A percentile compares a stretch with the other conserved stretches of the same genome.
phyloP scores from a whole-genome alignment of 2,797 vertebrate species.

The Thunnus albacares region DNA sequence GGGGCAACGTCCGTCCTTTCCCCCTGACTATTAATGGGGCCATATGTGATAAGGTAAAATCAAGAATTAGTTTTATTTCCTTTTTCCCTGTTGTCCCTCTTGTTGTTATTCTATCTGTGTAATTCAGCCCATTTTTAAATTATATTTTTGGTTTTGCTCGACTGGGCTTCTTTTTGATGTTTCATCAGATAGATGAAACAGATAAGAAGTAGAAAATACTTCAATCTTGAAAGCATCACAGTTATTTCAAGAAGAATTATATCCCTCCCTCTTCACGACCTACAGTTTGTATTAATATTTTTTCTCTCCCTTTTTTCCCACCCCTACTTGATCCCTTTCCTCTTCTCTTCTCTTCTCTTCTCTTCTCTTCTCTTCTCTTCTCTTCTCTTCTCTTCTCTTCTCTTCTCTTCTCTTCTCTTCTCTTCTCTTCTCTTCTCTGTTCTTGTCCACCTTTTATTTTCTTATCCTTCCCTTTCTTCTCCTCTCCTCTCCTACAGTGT shows the following conservation, averaged over 20 bases:
- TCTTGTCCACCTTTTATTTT: background rate
- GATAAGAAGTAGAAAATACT: constrained; percentile 27
- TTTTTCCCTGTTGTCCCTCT: background rate
- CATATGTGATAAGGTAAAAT: constrained; percentile 94
- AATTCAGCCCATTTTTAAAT: constrained; percentile 2
- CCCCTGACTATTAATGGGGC: constrained; percentile 94
- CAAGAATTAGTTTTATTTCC: background rate
- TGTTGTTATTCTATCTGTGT: constrained; percentile 1
- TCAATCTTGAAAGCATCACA: constrained; percentile 19
- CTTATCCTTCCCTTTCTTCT: background rate
- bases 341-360: background rate
- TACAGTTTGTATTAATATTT: constrained; percentile 1
- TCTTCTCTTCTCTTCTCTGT: background rate
- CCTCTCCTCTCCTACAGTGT: constrained; percentile 84
- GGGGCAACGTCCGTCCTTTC: constrained; percentile 95
- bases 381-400: background rate
- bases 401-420: background rate
- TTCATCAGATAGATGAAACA: constrained; percentile 23
- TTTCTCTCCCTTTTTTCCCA: no score
- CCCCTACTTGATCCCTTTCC: background rate
- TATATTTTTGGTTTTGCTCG: background rate
- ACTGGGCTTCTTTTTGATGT: constrained; percentile 21
- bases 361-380: background rate
- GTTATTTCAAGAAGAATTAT: constrained; percentile 26
- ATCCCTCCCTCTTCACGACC: constrained; percentile 8